A percentile compares a stretch with the other conserved stretches of the same genome.
Evolutionary conservation across 2,113 vertebrate genomes (phyloP).

Genomic region (Sciurus niger): DNA sequence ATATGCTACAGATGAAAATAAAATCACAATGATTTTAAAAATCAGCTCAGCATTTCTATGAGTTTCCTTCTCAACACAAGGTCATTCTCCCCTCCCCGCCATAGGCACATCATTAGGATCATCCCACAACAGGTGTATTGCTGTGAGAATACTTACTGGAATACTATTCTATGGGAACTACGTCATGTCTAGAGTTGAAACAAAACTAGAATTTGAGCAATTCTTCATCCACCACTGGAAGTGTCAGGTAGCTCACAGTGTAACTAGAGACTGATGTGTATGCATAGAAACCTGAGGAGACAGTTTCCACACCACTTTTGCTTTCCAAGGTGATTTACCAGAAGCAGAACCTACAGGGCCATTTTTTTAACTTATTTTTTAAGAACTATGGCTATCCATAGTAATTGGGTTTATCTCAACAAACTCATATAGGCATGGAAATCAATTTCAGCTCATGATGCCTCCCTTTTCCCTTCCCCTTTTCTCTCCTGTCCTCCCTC

Average conservation of each 20-base stretch:
- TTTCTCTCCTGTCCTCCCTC: no score
- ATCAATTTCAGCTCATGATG: no score
- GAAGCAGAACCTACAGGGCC: neutral
- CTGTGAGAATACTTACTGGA: neutral
- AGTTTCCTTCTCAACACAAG: neutral
- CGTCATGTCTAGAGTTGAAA: neutral
- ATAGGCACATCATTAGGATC: neutral
- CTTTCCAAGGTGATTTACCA: neutral
- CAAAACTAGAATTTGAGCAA: neutral
- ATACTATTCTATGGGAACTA: constrained; percentile 3
- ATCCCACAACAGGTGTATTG: neutral
- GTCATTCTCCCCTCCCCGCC: neutral
- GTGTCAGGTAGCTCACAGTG: neutral
- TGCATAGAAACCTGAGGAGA: neutral
- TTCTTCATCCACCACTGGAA: neutral
- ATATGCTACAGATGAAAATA: neutral
- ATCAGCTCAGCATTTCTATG: neutral
- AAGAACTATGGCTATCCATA: no score
- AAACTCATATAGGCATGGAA: no score
- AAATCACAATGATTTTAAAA: constrained; percentile 36
- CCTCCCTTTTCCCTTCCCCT: no score
- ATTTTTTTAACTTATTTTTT: no score
- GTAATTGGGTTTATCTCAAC: no score
- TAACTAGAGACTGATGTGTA: neutral
- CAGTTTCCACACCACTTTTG: neutral